phyloP scores from a whole-genome alignment of 2,113 vertebrate genomes.

The Rhineura floridana region DNA sequence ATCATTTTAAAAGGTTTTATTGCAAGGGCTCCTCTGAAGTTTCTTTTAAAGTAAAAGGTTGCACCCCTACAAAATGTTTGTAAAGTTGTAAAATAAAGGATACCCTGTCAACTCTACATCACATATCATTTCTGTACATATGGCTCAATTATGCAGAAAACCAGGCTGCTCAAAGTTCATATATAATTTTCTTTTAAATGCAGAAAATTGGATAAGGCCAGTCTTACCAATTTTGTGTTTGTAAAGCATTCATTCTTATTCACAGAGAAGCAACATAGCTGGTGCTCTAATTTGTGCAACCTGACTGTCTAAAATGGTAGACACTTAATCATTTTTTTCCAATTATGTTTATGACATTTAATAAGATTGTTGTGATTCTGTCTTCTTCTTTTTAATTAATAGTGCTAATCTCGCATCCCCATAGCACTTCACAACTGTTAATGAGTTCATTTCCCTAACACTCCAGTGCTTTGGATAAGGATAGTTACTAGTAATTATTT shows the following conservation, averaged over 20 bases:
- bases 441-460: slow-evolving; percentile 14
- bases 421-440: slow-evolving; percentile 7
- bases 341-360: slow-evolving; percentile 22
- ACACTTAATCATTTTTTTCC: neutral
- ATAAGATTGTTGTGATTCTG: slow-evolving; percentile 28
- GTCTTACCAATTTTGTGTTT: neutral
- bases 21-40: neutral
- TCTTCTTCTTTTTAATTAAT: slow-evolving; percentile 7
- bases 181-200: neutral
- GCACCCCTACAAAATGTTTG: neutral
- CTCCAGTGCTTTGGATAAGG: neutral
- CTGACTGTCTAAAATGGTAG: neutral
- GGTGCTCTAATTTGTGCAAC: neutral
- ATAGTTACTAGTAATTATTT: neutral
- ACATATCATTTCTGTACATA: neutral
- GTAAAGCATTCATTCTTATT: neutral
- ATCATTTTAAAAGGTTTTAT: too few relatives aligned
- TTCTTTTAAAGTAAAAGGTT: too few relatives aligned
- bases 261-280: neutral
- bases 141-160: neutral
- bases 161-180: neutral
- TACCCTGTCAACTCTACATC: neutral
- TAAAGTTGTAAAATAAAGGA: neutral
- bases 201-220: neutral
- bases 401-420: slow-evolving; percentile 18